phyloP scores from a whole-genome alignment of 92 coral and sea anemone genomes.

The Bergia sp. region DNA sequence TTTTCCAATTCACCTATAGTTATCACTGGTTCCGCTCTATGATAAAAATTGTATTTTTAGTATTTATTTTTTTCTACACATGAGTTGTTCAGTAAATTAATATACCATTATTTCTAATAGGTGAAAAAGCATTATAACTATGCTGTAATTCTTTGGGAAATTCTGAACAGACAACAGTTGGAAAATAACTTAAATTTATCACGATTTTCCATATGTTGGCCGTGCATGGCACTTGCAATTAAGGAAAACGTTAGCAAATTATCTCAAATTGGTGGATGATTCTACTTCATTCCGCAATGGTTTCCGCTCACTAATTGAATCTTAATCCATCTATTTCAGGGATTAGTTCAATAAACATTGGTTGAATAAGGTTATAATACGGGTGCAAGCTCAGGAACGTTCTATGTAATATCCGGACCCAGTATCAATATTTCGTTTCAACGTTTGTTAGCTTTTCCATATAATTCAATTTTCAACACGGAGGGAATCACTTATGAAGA shows the following conservation, averaged over 20 bases:
- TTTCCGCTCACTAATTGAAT: not conserved
- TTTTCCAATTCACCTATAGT: not conserved
- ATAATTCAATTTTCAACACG: not conserved
- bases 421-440: not conserved
- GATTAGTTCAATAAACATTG: not conserved
- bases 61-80: too few relatives aligned
- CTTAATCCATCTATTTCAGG: not conserved
- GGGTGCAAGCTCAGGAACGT: not conserved
- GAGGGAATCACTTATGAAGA: not conserved
- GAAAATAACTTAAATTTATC: not conserved
- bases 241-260: not conserved
- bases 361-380: too few relatives aligned
- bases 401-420: too few relatives aligned
- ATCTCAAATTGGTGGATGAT: not conserved
- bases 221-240: not conserved
- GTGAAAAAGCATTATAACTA: too few relatives aligned
- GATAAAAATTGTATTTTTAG: not conserved
- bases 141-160: not conserved
- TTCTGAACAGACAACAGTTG: not conserved
- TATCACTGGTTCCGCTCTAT: not conserved
- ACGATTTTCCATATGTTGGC: not conserved
- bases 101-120: too few relatives aligned
- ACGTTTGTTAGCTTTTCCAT: not conserved
- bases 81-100: too few relatives aligned
- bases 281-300: not conserved